These are phyloP conservation scores for Frieseomelitta varia DNA, from an alignment of 1,140 invertebrate genomes.

Conservation along the genomic window DNA sequence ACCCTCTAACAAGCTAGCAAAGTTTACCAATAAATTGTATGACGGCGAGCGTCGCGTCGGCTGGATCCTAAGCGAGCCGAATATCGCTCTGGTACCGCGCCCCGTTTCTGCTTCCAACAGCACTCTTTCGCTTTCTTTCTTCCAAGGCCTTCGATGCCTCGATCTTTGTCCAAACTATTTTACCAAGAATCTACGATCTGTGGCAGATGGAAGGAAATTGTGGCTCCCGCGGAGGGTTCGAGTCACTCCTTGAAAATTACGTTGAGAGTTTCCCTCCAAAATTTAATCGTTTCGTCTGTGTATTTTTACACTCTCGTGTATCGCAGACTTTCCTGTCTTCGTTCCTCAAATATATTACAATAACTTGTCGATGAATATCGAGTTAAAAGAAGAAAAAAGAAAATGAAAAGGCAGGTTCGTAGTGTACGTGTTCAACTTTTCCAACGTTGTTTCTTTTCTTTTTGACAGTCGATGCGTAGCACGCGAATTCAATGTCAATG, in stretches of 20 bases:
- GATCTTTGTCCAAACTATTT: neutral
- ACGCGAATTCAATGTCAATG: constrained; percentile 29
- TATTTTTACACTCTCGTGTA: too few relatives aligned
- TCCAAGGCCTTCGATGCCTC: neutral
- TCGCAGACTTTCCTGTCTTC: too few relatives aligned
- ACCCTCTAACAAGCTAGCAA: constrained; percentile 81
- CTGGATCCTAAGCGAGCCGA: constrained; percentile 66
- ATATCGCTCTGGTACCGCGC: constrained; percentile 60
- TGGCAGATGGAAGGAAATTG: neutral
- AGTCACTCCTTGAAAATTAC: neutral
- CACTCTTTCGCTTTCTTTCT: neutral
- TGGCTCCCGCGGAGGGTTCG: neutral
- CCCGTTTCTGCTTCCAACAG: constrained; percentile 4
- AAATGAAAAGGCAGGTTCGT: too few relatives aligned
- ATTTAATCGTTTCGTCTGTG: too few relatives aligned
- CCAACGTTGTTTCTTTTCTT: constrained; percentile 7
- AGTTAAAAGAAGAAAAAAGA: neutral
- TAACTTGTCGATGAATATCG: too few relatives aligned
- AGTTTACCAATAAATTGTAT: constrained; percentile 83
- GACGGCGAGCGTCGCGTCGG: constrained; percentile 68
- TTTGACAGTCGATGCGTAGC: neutral
- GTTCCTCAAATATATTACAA: too few relatives aligned
- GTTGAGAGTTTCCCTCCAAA: neutral
- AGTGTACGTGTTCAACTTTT: neutral
- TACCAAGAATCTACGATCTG: neutral